These are phyloP conservation scores for Eulemur macaco DNA, from an alignment of 2,113 vertebrate species.

Conservation along the genomic window DNA sequence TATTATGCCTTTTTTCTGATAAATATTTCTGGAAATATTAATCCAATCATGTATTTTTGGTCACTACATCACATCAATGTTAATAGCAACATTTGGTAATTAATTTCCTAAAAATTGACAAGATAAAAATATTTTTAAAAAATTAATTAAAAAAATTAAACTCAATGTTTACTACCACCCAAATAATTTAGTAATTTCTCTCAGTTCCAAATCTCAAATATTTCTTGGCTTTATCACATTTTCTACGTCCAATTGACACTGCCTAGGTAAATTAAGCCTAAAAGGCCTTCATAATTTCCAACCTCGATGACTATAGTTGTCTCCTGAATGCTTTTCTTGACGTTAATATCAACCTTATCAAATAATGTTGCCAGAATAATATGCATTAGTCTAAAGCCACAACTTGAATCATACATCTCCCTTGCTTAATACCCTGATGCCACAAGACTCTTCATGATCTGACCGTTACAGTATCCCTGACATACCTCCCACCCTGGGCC, in stretches of 20 bases:
- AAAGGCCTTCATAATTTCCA: background rate
- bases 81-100: background rate
- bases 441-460: background rate
- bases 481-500: background rate
- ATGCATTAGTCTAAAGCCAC: background rate
- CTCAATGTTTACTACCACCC: background rate
- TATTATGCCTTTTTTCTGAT: constrained; percentile 35
- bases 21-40: constrained; percentile 22
- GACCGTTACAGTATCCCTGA: background rate
- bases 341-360: background rate
- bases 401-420: background rate
- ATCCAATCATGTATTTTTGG: background rate
- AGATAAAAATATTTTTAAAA: background rate
- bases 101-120: background rate
- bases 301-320: background rate
- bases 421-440: background rate
- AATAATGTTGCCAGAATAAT: background rate
- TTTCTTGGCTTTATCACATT: background rate
- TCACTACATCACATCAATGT: background rate
- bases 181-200: background rate
- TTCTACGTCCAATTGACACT: background rate
- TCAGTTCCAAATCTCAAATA: background rate
- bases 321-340: background rate
- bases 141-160: background rate
- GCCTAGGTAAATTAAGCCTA: background rate